phyloP scores from a whole-genome alignment of 1,140 invertebrate genomes.

The Acromyrmex echinatior region DNA sequence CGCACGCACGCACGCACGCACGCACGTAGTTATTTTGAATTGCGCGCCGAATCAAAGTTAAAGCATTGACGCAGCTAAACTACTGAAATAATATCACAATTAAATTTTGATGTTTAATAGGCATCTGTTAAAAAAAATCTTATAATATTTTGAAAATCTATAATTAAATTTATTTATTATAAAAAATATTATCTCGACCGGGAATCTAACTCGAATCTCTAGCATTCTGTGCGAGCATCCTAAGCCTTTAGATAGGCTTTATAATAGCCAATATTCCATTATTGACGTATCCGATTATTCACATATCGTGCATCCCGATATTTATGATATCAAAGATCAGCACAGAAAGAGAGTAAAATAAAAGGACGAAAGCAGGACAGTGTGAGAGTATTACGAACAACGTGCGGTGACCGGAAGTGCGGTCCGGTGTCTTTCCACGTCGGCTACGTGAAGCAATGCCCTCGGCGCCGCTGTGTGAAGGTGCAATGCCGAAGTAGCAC shows the following conservation, averaged over 20 bases:
- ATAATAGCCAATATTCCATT: constrained; percentile 34
- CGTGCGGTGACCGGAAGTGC: constrained; percentile 33
- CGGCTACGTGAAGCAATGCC: constrained; percentile 34
- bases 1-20: no score
- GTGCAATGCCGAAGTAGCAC: constrained; percentile 4
- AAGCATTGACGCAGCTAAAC: no score
- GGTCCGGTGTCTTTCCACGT: neutral
- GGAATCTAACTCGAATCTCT: no score
- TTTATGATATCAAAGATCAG: neutral
- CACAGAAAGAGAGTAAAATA: neutral
- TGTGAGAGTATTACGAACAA: constrained; percentile 20
- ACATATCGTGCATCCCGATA: neutral
- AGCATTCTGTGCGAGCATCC: no score
- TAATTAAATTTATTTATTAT: no score
- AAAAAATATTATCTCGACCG: no score
- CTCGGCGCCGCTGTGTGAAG: neutral
- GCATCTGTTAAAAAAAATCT: no score
- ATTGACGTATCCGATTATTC: neutral
- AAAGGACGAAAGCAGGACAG: neutral
- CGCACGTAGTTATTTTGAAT: no score
- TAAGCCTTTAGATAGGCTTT: neutral
- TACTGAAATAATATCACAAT: no score
- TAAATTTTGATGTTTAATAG: no score
- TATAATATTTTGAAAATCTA: no score
- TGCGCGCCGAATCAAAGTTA: no score